Percentiles rank a stretch among this genome's conserved stretches.
phyloP scores from a whole-genome alignment of 2,888 invertebrate species.

The Clusia tigrina region DNA sequence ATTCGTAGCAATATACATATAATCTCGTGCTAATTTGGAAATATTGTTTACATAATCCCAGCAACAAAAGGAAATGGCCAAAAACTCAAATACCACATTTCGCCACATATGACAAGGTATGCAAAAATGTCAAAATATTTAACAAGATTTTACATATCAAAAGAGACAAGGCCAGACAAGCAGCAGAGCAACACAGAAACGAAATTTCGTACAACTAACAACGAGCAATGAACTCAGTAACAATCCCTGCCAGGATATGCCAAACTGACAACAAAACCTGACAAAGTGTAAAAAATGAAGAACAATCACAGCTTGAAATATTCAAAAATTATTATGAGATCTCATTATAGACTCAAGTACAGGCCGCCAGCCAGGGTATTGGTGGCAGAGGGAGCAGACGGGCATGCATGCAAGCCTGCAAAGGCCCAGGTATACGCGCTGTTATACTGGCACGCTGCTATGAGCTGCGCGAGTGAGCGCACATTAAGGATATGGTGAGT shows the following conservation, averaged over 20 bases:
- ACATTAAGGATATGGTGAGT: background rate
- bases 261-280: constrained; percentile 16
- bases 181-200: background rate
- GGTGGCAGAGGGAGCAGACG: background rate
- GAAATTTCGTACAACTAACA: constrained; percentile 3
- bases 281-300: constrained; percentile 32
- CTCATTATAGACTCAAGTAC: constrained; percentile 25
- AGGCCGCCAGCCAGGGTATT: background rate
- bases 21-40: background rate
- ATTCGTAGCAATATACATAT: too few relatives aligned
- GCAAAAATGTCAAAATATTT: constrained; percentile 26
- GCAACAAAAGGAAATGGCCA: background rate
- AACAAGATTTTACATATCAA: constrained; percentile 10
- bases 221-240: constrained; percentile 16
- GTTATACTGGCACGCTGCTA: too few relatives aligned
- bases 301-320: constrained; percentile 33
- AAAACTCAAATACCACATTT: background rate
- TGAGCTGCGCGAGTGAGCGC: too few relatives aligned
- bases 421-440: background rate
- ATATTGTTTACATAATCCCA: background rate
- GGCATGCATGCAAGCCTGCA: background rate
- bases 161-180: background rate
- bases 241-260: background rate
- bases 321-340: constrained; percentile 35
- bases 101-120: background rate